Conservation (phyloP, 1,140 invertebrate genomes). For the Aphelenchoides avenae region DNA sequence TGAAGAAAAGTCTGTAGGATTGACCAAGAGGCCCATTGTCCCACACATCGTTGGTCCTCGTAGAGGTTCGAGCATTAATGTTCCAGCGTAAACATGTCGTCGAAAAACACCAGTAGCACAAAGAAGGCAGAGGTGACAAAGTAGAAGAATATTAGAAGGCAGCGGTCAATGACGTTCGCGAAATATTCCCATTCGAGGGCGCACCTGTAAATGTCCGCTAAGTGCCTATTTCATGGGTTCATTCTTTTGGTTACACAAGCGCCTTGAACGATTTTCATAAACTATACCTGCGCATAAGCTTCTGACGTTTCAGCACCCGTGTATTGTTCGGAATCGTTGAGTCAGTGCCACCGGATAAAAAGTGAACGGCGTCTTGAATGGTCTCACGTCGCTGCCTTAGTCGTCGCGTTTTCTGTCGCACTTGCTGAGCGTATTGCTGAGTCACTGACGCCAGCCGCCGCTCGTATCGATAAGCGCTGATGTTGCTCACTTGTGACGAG, state of each 20-base stretch:
- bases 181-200: slow-evolving; percentile 57
- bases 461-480: slow-evolving; percentile 43
- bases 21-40: too few relatives aligned
- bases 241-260: neutral
- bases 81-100: slow-evolving; percentile 20
- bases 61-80: too few relatives aligned
- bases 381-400: slow-evolving; percentile 45
- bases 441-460: slow-evolving; percentile 44
- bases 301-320: slow-evolving; percentile 51
- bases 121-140: slow-evolving; percentile 51
- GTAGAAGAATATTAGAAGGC: slow-evolving; percentile 44
- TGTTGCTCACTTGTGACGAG: slow-evolving; percentile 42
- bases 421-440: slow-evolving; percentile 48
- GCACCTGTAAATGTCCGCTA: too few relatives aligned
- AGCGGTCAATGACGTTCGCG: slow-evolving; percentile 53
- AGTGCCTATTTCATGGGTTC: slow-evolving; percentile 6
- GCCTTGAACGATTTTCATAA: slow-evolving; percentile 14
- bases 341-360: slow-evolving; percentile 29
- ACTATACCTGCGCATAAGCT: slow-evolving; percentile 48
- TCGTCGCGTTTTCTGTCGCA: slow-evolving; percentile 26
- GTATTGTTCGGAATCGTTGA: slow-evolving; percentile 13
- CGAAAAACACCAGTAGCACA: slow-evolving; percentile 45
- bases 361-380: slow-evolving; percentile 42
- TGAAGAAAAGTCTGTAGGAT: too few relatives aligned
- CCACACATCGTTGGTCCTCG: too few relatives aligned